Percentiles rank a stretch among this genome's conserved stretches.
Conservation (phyloP, 2,797 vertebrate species). For the Gorsachius magnificus region DNA sequence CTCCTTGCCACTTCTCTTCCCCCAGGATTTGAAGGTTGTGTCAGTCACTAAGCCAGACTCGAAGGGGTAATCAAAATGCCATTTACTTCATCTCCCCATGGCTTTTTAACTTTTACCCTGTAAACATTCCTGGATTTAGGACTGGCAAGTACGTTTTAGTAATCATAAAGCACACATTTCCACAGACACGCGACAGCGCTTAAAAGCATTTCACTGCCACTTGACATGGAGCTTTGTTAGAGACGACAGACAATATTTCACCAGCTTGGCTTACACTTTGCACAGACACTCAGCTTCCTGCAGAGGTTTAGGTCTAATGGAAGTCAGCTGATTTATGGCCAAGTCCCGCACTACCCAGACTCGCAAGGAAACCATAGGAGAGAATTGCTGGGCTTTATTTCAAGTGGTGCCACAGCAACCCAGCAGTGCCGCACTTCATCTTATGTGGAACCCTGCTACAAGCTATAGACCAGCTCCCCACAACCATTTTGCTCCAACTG, state of each 20-base stretch:
- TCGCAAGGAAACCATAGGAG: not conserved
- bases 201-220: not conserved
- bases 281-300: not conserved
- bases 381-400: constrained; percentile 6
- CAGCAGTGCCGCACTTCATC: not conserved
- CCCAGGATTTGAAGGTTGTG: not conserved
- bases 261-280: not conserved
- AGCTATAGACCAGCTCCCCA: constrained; percentile 7
- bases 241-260: constrained; percentile 18
- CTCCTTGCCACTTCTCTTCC: not conserved
- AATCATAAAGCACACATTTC: constrained; percentile 21
- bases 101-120: constrained; percentile 25
- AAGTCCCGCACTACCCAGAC: not conserved
- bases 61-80: not conserved
- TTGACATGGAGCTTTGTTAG: not conserved
- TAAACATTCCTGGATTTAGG: constrained; percentile 36
- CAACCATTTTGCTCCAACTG: not conserved
- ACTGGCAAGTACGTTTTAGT: not conserved
- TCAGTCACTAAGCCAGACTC: not conserved
- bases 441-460: constrained; percentile 7
- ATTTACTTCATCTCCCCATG: not conserved
- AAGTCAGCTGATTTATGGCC: not conserved
- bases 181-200: not conserved
- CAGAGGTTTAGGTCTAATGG: not conserved
- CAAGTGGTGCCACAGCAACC: constrained; percentile 35